Evolutionary conservation across 1,140 invertebrate genomes (phyloP).

Genomic region (Mactra quadrangularis): DNA sequence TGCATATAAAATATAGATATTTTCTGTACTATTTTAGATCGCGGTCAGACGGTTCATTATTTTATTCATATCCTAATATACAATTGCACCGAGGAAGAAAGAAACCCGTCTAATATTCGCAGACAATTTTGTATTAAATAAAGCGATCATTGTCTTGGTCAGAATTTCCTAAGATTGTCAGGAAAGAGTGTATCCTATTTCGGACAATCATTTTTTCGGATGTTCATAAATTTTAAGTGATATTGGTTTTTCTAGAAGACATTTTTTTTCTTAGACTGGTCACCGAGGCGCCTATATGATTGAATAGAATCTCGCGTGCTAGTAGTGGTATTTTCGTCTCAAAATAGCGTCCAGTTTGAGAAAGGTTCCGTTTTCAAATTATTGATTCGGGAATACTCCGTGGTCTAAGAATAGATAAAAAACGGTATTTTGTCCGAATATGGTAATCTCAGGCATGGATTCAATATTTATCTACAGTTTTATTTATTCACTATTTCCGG

Average conservation of each 20-base stretch:
- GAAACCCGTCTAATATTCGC: no score
- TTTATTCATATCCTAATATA: no score
- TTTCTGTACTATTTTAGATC: no score
- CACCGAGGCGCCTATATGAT: conserved; percentile 20
- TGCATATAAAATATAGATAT: no score
- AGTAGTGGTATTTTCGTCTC: background rate
- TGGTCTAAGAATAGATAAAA: conserved; percentile 40
- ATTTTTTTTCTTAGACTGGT: conserved; percentile 6
- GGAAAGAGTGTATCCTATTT: no score
- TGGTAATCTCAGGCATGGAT: conserved; percentile 55
- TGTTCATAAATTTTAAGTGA: conserved; percentile 34
- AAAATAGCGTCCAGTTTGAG: conserved; percentile 11
- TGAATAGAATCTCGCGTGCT: conserved; percentile 14
- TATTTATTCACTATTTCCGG: conserved; percentile 37
- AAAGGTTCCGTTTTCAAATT: conserved; percentile 41
- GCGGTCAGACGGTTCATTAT: no score
- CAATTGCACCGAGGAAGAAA: no score
- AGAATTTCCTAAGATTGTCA: no score
- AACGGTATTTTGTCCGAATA: conserved; percentile 49
- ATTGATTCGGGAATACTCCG: conserved; percentile 3
- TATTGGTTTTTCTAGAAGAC: conserved; percentile 18
- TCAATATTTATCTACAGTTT: conserved; percentile 55
- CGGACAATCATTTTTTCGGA: conserved; percentile 13
- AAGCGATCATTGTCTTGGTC: no score
- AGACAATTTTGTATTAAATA: no score